These are phyloP conservation scores for Xiphorhynchus erythropygius DNA, from an alignment of 2,797 vertebrate species.

Conservation along the genomic window DNA sequence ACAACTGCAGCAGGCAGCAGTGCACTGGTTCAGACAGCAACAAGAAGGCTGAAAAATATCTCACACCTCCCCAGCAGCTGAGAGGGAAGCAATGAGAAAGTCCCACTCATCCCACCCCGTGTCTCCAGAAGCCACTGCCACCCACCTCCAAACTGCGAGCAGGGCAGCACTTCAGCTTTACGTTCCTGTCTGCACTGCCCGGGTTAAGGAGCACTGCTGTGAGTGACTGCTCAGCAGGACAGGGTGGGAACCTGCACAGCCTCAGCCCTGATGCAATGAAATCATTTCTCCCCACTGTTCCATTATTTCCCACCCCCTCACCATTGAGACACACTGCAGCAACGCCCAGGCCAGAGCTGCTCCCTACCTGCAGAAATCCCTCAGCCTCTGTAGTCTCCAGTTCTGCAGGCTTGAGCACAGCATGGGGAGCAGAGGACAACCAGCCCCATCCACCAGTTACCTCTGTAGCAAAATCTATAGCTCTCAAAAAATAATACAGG, in stretches of 20 bases:
- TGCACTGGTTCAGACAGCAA: background rate
- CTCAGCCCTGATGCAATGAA: background rate
- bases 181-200: background rate
- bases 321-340: background rate
- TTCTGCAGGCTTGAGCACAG: background rate
- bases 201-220: background rate
- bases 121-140: background rate
- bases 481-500: background rate
- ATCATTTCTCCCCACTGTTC: background rate
- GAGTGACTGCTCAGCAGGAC: background rate
- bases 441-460: background rate
- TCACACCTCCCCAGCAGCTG: background rate
- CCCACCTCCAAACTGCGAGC: background rate
- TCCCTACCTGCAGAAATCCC: background rate
- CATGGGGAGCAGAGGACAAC: background rate
- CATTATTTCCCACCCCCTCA: background rate
- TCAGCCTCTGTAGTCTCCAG: background rate
- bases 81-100: background rate
- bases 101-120: background rate
- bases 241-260: rapidly evolving
- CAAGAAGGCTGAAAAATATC: background rate
- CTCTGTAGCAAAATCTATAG: background rate
- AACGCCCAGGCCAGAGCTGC: background rate
- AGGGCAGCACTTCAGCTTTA: background rate
- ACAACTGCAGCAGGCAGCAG: background rate